phyloP scores from a whole-genome alignment of 2,888 invertebrate species.

The Aleiodes alternator region DNA sequence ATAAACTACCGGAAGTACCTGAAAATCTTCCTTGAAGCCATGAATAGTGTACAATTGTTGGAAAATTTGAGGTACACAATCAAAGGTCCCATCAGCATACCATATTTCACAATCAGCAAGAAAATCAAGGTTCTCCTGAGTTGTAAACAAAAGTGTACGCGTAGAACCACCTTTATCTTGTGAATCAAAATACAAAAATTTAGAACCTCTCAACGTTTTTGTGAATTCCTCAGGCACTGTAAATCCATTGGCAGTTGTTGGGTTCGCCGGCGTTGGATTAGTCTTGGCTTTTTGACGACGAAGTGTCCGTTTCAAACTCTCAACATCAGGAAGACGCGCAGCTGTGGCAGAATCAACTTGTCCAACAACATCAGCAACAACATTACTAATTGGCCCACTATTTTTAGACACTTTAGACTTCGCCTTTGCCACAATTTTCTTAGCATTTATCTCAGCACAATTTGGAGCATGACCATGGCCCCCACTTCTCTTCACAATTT shows the following conservation, averaged over 20 bases:
- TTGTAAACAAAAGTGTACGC: conserved; percentile 3
- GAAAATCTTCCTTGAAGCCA: background rate
- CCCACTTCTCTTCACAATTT: background rate
- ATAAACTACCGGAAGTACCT: background rate
- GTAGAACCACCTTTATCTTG: background rate
- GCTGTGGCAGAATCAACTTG: background rate
- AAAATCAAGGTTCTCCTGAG: background rate
- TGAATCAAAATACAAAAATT: background rate
- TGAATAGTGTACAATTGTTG: conserved; percentile 19
- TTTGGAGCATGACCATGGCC: background rate
- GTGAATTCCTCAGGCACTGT: background rate
- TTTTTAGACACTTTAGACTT: background rate
- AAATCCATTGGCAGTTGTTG: background rate
- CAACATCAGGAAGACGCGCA: background rate
- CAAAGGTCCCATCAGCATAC: conserved; percentile 22
- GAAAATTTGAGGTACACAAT: conserved; percentile 6
- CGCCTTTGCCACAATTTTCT: background rate
- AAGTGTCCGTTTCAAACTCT: conserved; percentile 4
- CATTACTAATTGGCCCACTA: background rate
- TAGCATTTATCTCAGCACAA: background rate
- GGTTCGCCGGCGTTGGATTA: background rate
- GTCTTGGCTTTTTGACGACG: background rate
- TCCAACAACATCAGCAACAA: background rate
- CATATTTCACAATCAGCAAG: conserved; percentile 12
- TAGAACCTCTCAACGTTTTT: background rate